Base-by-base conservation (phyloP, 2,797 vertebrate genomes). In the Molossus alvarezi region DNA sequence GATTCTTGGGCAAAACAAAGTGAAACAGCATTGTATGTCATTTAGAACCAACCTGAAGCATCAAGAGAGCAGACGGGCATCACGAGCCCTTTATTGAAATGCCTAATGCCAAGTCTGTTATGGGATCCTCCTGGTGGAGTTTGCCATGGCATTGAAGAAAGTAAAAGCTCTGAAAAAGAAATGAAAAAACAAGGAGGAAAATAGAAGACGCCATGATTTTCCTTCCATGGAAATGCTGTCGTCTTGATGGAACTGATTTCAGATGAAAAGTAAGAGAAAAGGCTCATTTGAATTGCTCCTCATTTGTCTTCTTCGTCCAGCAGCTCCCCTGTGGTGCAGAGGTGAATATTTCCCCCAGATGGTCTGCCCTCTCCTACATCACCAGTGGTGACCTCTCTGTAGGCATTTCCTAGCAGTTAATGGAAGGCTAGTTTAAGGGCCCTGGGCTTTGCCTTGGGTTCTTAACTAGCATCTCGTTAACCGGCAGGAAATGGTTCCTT, bases 401-500 rank as follows among this genome's bases (percentile, higher is more conserved):
- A 80, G 91, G 85, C 80, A 95, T 96, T 96, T 96, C 64, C 73
- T 93, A 77, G 84, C 87, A 85, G 76, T 94, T 97, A 94, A 96
- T 95, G 92, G 90, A 64, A 21, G 76, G 65, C 88, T 97, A 82
- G 73, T 91, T 94, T 96, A 90, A 91, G 76, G 69, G 94, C 91
- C 95, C 72, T 92, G 77, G 95, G 96, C 97, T 97, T 97, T 98
- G 97, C 94, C 90, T 92, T 45, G 0, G 86, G 90, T 89, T 73
- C 87, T 96, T 88, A 91, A 91, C 93, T 65, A 94, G 77, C 90
- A 93, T 97, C 97, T 98, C 21, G 6, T 97, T 98, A 98, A 98
- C 97, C 97, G 96, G 95, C 79, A 92, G 96, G 97, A 98, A 97
- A 97, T 89, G 64, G 88, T 94, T 96, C 97, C 92, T 88, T 96